These are phyloP conservation scores for Trichopoda pennipes DNA, from an alignment of 2,888 invertebrate genomes.

Conservation along the genomic window DNA sequence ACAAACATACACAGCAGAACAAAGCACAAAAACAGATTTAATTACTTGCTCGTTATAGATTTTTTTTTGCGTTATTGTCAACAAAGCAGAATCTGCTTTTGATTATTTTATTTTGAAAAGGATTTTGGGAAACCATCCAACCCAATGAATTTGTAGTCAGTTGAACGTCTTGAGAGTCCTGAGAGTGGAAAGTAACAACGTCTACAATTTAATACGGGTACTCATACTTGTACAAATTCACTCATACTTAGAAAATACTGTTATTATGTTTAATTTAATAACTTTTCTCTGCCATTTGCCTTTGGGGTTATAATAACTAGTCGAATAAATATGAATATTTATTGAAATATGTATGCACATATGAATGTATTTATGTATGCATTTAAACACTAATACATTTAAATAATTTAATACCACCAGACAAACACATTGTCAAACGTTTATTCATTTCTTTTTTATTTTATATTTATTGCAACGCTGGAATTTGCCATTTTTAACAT, in stretches of 20 bases:
- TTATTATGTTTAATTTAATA: slow-evolving; percentile 61
- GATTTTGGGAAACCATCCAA: slow-evolving; percentile 11
- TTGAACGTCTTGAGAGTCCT: slow-evolving; percentile 27
- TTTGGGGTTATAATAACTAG: slow-evolving; percentile 60
- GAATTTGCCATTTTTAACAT: too few species aligned
- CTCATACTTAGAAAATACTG: slow-evolving; percentile 38
- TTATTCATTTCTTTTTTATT: too few species aligned
- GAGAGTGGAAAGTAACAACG: slow-evolving; percentile 11
- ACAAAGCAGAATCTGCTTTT: slow-evolving; percentile 55
- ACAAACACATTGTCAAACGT: too few species aligned
- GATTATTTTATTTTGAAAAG: slow-evolving; percentile 33
- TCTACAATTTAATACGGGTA: background rate
- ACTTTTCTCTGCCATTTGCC: slow-evolving; percentile 55
- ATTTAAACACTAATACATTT: slow-evolving; percentile 9
- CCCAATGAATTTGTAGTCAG: background rate
- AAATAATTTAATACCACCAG: too few species aligned
- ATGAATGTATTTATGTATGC: background rate
- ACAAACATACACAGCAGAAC: background rate
- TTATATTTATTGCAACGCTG: too few species aligned
- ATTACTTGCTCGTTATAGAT: slow-evolving; percentile 57
- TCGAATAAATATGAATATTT: slow-evolving; percentile 41
- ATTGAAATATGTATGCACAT: background rate
- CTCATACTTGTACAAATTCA: background rate
- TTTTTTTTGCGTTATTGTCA: slow-evolving; percentile 40
- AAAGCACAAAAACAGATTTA: slow-evolving; percentile 53